phyloP scores from a whole-genome alignment of 1,140 invertebrate species.

The Mycetomoellerius zeteki region DNA sequence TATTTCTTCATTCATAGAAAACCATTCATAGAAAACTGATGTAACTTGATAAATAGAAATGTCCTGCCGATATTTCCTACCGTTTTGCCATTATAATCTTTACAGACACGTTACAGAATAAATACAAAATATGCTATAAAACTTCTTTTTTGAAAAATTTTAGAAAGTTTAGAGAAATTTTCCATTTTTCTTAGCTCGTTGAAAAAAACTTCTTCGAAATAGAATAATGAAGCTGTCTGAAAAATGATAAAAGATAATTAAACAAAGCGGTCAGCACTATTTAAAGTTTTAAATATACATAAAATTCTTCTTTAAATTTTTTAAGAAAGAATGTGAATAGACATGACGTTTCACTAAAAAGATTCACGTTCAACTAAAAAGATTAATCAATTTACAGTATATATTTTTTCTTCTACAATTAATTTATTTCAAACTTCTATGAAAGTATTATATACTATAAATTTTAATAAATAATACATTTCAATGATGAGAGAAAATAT shows the following conservation, averaged over 20 bases:
- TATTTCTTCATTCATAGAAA: neutral
- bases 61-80: neutral
- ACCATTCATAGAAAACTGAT: neutral
- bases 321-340: too few species aligned
- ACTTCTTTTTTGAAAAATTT: neutral
- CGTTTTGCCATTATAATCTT: neutral
- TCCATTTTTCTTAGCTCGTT: neutral
- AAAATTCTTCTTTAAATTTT: neutral
- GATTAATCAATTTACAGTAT: neutral
- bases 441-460: too few species aligned
- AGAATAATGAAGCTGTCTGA: neutral
- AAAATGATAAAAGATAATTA: neutral
- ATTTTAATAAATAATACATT: neutral
- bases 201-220: neutral
- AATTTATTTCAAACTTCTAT: neutral
- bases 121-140: neutral
- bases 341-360: neutral
- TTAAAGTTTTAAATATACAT: neutral
- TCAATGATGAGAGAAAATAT: neutral
- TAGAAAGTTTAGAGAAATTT: neutral
- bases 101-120: neutral
- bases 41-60: neutral
- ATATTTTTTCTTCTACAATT: neutral
- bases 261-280: neutral
- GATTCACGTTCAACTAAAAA: neutral